phyloP scores from a whole-genome alignment of 2,888 invertebrate genomes.

The Autographa pulchrina region DNA sequence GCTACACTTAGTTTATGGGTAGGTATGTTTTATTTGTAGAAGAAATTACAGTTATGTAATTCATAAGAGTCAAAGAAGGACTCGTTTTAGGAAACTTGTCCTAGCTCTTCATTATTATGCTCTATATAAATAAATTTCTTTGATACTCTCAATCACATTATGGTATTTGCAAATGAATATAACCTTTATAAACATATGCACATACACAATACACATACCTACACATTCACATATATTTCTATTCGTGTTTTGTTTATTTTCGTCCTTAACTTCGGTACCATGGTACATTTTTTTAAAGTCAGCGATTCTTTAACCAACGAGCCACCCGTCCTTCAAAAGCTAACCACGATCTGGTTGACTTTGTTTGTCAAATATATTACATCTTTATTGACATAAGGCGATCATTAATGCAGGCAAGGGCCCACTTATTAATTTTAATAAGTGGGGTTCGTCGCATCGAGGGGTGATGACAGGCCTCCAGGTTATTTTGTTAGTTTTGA shows the following conservation, averaged over 20 bases:
- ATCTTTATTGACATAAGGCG: constrained; percentile 86
- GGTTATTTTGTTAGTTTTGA: constrained; percentile 85
- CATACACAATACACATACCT: no score
- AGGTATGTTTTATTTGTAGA: no score
- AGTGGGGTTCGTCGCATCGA: constrained; percentile 82
- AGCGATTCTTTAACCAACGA: constrained; percentile 51
- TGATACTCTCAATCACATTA: no score
- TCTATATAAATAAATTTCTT: no score
- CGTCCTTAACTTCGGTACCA: neutral
- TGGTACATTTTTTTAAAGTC: neutral
- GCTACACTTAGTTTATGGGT: constrained; percentile 26
- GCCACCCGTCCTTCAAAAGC: constrained; percentile 52
- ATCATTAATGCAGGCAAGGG: constrained; percentile 87
- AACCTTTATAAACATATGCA: no score
- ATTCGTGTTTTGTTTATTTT: neutral
- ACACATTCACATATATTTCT: neutral
- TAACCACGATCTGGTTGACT: constrained; percentile 72
- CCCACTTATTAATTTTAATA: constrained; percentile 89
- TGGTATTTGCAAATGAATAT: no score
- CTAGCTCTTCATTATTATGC: no score
- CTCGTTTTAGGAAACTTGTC: no score
- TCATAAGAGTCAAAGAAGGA: no score
- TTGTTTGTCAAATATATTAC: constrained; percentile 88
- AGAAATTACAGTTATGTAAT: no score
- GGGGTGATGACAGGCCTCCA: constrained; percentile 77